A percentile compares a stretch with the other conserved stretches of the same genome.
Conservation (phyloP, 2,797 vertebrate species). For the Triplophysa bombifrons region DNA sequence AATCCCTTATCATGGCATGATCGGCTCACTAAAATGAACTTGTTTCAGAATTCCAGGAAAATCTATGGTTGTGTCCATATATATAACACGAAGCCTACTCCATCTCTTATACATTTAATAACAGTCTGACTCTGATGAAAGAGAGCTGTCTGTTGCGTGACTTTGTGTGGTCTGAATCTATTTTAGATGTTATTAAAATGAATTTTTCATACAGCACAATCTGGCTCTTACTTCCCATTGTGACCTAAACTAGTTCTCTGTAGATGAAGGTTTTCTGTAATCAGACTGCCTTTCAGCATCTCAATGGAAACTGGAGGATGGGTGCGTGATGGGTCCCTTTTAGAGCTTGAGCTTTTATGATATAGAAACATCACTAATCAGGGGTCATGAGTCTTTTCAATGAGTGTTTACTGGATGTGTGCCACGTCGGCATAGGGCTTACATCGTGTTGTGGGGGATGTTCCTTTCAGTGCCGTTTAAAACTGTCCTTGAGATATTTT, state of each 20-base stretch:
- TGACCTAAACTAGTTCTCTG: constrained; percentile 14
- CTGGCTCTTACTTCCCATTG: constrained; percentile 5
- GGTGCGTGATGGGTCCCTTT: not conserved
- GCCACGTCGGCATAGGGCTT: constrained; percentile 9
- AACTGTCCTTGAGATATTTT: not conserved
- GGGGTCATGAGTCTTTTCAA: constrained; percentile 36
- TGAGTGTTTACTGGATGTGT: constrained; percentile 20
- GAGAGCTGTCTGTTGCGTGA: not conserved
- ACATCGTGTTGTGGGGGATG: not conserved
- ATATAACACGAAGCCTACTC: constrained; percentile 3
- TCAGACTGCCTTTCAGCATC: constrained; percentile 1
- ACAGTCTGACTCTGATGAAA: not conserved
- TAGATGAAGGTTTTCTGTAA: not conserved
- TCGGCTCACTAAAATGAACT: not conserved
- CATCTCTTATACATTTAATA: not conserved
- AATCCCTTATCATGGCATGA: not conserved
- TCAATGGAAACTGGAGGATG: not conserved
- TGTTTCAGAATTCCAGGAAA: constrained; percentile 3
- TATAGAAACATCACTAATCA: constrained; percentile 10
- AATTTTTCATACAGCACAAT: not conserved
- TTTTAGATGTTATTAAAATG: constrained; percentile 5
- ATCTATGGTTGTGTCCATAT: not conserved
- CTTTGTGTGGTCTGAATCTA: not conserved
- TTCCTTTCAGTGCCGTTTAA: not conserved
- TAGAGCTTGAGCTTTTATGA: not conserved